phyloP scores from a whole-genome alignment of 2,113 vertebrate genomes.

The Python bivittatus region DNA sequence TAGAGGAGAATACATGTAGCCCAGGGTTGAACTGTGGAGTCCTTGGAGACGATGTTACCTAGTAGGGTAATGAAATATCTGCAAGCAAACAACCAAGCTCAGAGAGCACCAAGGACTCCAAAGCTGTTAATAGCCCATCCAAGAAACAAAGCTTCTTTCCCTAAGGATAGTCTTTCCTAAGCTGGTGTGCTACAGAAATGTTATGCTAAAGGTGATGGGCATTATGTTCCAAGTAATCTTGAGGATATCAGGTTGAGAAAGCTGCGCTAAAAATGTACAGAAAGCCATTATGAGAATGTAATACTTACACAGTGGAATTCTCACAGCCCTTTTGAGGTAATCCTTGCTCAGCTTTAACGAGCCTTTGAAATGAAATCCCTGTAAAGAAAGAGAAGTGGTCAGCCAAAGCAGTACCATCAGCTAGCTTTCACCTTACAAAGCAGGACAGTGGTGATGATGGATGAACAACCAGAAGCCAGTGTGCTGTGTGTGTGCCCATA shows the following conservation, averaged over 20 bases:
- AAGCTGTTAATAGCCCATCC: neutral
- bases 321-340: conserved; percentile 72
- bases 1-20: neutral
- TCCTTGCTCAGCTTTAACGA: conserved; percentile 91
- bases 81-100: neutral
- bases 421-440: neutral
- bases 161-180: neutral
- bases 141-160: neutral
- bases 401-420: neutral
- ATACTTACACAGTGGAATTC: conserved; percentile 87
- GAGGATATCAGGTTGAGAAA: neutral
- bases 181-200: neutral
- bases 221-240: neutral
- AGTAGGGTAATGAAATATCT: neutral
- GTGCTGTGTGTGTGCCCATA: neutral
- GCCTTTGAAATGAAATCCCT: conserved; percentile 94
- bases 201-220: neutral
- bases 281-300: neutral
- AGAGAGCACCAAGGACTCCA: neutral
- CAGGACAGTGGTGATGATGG: neutral
- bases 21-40: neutral
- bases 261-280: neutral
- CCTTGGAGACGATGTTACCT: neutral
- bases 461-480: neutral
- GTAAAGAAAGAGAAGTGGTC: neutral